These are phyloP conservation scores for Porites australiensis DNA, from an alignment of 64 coral and sea anemone genomes.

Conservation along the genomic window DNA sequence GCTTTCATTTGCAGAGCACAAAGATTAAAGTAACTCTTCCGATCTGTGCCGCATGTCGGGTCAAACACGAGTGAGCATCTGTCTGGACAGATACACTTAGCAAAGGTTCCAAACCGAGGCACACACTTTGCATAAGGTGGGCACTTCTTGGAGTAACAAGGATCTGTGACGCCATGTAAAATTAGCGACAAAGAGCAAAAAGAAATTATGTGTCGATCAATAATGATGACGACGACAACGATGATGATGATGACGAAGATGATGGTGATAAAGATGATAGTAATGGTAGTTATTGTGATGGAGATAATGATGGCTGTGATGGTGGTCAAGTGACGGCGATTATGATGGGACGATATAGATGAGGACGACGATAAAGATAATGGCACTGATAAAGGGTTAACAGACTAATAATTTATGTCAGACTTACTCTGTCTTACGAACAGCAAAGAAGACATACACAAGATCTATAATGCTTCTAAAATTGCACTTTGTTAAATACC, in stretches of 20 bases:
- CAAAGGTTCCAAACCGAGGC: constrained; percentile 48
- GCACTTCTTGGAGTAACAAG: constrained; percentile 78
- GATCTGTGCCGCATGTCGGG: constrained; percentile 75
- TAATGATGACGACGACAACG: not conserved
- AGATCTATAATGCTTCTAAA: too few species aligned
- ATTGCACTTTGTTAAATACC: too few species aligned
- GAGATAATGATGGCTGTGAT: not conserved
- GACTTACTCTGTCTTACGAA: too few species aligned
- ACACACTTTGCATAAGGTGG: constrained; percentile 75
- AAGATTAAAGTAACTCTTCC: constrained; percentile 70
- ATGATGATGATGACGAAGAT: not conserved
- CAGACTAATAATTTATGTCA: not conserved
- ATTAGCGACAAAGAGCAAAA: not conserved
- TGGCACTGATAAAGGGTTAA: not conserved
- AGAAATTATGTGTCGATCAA: not conserved
- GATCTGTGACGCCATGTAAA: constrained; percentile 35
- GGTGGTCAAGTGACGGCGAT: too few species aligned
- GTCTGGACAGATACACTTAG: constrained; percentile 77
- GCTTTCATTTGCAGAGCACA: constrained; percentile 60
- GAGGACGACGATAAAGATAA: not conserved
- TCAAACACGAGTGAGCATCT: constrained; percentile 53
- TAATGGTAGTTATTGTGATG: not conserved
- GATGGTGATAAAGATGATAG: not conserved
- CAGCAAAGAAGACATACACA: too few species aligned
- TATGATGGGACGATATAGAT: not conserved